Conservation (phyloP, 1,140 invertebrate species). For the Meloidogyne floridensis region DNA sequence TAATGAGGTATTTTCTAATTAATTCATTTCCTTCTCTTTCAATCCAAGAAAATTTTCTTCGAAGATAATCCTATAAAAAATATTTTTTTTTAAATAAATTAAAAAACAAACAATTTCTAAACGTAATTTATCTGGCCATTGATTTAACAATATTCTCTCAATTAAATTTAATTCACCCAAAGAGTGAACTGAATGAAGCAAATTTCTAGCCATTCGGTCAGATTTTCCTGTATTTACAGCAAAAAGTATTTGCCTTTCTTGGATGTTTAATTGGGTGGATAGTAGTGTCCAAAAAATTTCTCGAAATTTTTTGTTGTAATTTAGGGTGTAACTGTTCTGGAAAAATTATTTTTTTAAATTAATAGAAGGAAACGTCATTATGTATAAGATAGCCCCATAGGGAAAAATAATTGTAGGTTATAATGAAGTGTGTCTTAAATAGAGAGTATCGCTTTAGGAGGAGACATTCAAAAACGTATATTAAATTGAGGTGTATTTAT, state of each 20-base stretch:
- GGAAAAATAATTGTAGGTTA: too few relatives aligned
- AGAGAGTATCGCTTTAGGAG: too few relatives aligned
- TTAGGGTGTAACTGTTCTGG: slow-evolving; percentile 47
- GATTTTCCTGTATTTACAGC: slow-evolving; percentile 59
- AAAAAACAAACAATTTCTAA: slow-evolving; percentile 33
- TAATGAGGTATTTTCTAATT: slow-evolving; percentile 40
- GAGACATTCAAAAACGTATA: too few relatives aligned
- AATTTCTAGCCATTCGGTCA: slow-evolving; percentile 43
- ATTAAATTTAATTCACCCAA: slow-evolving; percentile 55
- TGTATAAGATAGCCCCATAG: too few relatives aligned
- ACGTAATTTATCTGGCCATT: slow-evolving; percentile 46
- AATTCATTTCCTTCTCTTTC: slow-evolving; percentile 40
- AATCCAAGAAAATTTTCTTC: slow-evolving; percentile 47
- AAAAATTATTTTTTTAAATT: neutral
- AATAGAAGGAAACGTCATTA: too few relatives aligned
- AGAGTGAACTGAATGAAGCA: slow-evolving; percentile 55
- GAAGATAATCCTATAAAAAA: slow-evolving; percentile 31
- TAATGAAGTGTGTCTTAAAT: too few relatives aligned
- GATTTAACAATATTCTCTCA: slow-evolving; percentile 27
- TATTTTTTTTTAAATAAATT: neutral
- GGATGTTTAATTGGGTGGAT: slow-evolving; percentile 32
- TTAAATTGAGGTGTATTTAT: too few relatives aligned
- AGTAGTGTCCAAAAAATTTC: slow-evolving; percentile 55
- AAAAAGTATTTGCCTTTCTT: slow-evolving; percentile 56
- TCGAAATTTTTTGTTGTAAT: slow-evolving; percentile 61